Evolutionary conservation across 2,113 vertebrate species (phyloP), one percentile per base, ranked within the genome.

Genomic region (Oryzias woworae): DNA sequence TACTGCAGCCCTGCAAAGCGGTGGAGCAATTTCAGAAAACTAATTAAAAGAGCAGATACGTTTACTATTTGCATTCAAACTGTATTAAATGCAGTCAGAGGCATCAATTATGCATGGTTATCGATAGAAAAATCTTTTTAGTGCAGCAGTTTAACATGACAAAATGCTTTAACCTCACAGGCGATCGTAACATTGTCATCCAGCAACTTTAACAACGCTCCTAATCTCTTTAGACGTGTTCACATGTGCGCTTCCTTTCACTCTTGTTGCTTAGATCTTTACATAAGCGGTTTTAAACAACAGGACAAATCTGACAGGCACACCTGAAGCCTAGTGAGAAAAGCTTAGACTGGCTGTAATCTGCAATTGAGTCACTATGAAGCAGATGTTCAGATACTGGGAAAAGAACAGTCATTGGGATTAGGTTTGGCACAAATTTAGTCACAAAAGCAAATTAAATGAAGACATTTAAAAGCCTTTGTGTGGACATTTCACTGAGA

Each of bases 401-500:
- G 54, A 64, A 71, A 62, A 8, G 60, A 76, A 80, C 51, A 78
- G 67, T 73, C 73, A 79, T 41, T 28, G 20, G 58, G 28, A 54
- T 65, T 42, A 66, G 26, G 31, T 80, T 86, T 89, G 87, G 87
- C 87, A 90, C 87, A 60, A 79, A 22, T 81, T 78, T 60, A 81
- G 63, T 73, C 47, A 79, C 69, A 56, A 66, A 64, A 76, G 69
- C 36, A 77, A 67, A 62, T 1, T 44, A 51, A 80, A 74, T 49
- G 24, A 71, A 68, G 36, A 36, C 10, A 36, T 36, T 26, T 22
- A 8, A 63, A 66, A 77, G 58, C 58, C 31, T 53, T 58, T 16
- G 60, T 74, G 10, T 52, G 65, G 58, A 44, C 52, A 4, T 46
- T 62, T 64, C 62, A 73, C 36, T 60, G 66, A 67, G 62, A 65